A percentile compares a stretch with the other conserved stretches of the same genome.
Conservation (phyloP, 2,888 invertebrate species). For the Eupeodes luniger region DNA sequence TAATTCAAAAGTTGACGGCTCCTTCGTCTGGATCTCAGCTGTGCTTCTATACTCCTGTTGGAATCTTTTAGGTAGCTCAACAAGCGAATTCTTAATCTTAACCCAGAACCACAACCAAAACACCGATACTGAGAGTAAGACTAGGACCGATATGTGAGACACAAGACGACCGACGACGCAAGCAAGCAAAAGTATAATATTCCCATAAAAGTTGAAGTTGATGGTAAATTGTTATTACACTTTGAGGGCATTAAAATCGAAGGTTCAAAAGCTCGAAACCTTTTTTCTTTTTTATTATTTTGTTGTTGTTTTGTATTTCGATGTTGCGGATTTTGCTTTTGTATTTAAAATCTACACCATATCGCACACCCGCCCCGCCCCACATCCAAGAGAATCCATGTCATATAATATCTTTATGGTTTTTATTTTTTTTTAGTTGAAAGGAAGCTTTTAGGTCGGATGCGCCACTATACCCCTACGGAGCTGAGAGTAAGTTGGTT, state of each 20-base stretch:
- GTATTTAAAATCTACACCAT: slow-evolving; percentile 20
- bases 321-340: slow-evolving; percentile 6
- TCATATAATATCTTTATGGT: slow-evolving; percentile 37
- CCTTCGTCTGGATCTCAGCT: slow-evolving; percentile 13
- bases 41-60: background rate
- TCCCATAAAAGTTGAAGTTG: slow-evolving; percentile 12
- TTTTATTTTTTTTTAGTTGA: background rate
- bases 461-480: background rate
- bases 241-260: slow-evolving; percentile 56
- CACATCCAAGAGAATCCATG: slow-evolving; percentile 9
- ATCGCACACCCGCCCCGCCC: background rate
- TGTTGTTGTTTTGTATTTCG: background rate
- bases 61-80: slow-evolving; percentile 3
- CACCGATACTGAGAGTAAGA: too few relatives aligned
- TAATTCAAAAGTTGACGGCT: slow-evolving; percentile 13
- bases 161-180: slow-evolving; percentile 3
- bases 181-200: slow-evolving; percentile 30
- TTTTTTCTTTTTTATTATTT: background rate
- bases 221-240: slow-evolving; percentile 58
- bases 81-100: background rate
- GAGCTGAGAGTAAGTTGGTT: too few relatives aligned
- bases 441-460: slow-evolving; percentile 8
- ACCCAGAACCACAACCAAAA: background rate
- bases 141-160: background rate
- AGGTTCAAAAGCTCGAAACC: slow-evolving; percentile 31